phyloP scores from a whole-genome alignment of 2,797 vertebrate genomes.

The Artibeus jamaicensis region DNA sequence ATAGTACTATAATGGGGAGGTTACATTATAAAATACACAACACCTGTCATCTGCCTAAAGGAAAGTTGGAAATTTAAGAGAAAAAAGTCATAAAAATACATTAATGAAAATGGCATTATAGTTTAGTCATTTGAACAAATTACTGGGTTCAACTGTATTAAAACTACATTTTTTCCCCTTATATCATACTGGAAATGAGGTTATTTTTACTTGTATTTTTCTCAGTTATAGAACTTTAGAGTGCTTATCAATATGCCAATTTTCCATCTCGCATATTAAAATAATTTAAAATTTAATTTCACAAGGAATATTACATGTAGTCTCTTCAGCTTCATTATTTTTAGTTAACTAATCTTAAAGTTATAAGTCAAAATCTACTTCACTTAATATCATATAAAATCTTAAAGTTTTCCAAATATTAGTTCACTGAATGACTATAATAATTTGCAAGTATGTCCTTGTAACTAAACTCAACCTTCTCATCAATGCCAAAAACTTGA shows the following conservation, averaged over 20 bases:
- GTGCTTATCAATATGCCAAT: neutral
- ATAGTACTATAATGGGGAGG: neutral
- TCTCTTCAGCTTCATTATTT: neutral
- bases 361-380: neutral
- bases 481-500: neutral
- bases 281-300: neutral
- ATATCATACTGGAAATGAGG: neutral
- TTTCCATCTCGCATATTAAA: neutral
- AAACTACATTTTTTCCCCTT: neutral
- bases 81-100: neutral
- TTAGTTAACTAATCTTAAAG: neutral
- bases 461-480: neutral
- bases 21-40: slow-evolving; percentile 24
- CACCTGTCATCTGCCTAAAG: neutral
- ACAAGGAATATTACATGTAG: neutral
- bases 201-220: neutral
- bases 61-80: neutral
- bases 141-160: neutral
- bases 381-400: neutral
- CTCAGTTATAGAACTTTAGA: neutral
- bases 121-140: neutral
- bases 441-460: neutral
- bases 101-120: neutral
- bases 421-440: neutral
- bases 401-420: slow-evolving; percentile 15